These are phyloP conservation scores for Rhinoderma darwinii DNA, from an alignment of 2,113 vertebrate species.

Conservation along the genomic window DNA sequence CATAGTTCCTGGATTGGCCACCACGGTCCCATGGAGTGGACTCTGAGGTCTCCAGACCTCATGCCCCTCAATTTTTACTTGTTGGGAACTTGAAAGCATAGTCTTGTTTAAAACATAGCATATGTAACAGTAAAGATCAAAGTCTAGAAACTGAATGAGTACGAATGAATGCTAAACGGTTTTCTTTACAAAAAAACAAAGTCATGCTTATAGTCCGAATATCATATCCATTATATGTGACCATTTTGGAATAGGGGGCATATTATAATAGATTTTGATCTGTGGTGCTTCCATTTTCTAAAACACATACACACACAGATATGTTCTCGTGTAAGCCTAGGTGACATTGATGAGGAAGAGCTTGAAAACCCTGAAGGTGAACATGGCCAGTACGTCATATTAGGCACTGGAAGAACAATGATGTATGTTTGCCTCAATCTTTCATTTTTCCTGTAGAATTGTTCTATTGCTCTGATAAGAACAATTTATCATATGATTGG, in stretches of 20 bases:
- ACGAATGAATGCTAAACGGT: no score
- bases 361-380: neutral
- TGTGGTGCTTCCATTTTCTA: neutral
- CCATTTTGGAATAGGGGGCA: no score
- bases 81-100: no score
- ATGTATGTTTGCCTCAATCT: conserved; percentile 20
- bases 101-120: no score
- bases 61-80: no score
- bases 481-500: conserved; percentile 22
- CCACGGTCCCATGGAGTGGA: no score
- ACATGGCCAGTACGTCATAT: neutral
- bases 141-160: no score
- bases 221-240: no score
- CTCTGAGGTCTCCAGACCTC: no score
- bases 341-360: neutral
- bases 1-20: no score
- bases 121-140: no score
- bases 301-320: neutral
- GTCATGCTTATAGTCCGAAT: neutral
- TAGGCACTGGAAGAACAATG: conserved; percentile 9
- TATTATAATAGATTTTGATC: neutral
- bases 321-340: neutral
- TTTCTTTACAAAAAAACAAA: no score
- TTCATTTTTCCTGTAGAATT: conserved; percentile 3
- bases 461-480: neutral